A percentile compares a stretch with the other conserved stretches of the same genome.
Conservation (phyloP, 2,113 vertebrate genomes). For the Tragelaphus scriptus region DNA sequence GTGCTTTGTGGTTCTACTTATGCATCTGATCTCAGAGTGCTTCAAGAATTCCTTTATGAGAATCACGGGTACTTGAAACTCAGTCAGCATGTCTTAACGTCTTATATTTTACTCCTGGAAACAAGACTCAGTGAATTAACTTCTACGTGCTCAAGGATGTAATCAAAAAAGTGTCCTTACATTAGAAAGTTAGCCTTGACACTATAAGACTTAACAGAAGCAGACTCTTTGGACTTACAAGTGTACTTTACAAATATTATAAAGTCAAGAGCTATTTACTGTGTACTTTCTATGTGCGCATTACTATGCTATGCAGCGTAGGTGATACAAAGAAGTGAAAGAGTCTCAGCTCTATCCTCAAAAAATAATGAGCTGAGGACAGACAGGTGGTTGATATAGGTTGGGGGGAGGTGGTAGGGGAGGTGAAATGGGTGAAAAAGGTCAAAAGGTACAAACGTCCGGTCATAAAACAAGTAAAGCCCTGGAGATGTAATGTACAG, state of each 20-base stretch:
- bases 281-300: not conserved
- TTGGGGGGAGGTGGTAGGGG: not conserved
- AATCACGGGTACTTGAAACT: not conserved
- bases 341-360: not conserved
- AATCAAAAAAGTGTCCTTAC: not conserved
- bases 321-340: not conserved
- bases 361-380: not conserved
- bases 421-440: not conserved
- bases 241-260: not conserved
- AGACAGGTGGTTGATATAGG: not conserved
- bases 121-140: not conserved
- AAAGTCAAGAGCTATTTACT: not conserved
- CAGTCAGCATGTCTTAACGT: fast-evolving
- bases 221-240: not conserved
- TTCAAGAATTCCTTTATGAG: not conserved
- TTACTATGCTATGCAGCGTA: fast-evolving
- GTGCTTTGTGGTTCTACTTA: fast-evolving
- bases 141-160: not conserved
- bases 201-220: not conserved
- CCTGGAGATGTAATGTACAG: not conserved
- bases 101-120: not conserved
- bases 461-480: not conserved
- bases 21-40: not conserved
- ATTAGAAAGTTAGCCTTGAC: not conserved
- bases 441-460: not conserved